phyloP scores from a whole-genome alignment of 2,888 invertebrate genomes.

The Rambutsinella grinnellia region DNA sequence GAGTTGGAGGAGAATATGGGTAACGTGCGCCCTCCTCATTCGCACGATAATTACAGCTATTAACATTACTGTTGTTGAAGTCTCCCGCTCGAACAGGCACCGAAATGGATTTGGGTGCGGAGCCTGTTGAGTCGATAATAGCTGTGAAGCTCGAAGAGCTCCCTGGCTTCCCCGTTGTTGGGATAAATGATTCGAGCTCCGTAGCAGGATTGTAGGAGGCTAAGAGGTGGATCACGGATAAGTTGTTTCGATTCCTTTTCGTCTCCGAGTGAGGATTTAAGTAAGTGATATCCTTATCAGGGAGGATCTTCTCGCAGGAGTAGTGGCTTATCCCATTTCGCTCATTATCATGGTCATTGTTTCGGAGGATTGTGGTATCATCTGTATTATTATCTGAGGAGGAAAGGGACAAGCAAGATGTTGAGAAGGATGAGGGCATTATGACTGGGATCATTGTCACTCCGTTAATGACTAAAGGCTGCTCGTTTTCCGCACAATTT shows the following conservation, averaged over 20 bases:
- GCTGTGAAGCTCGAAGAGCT: constrained; percentile 19
- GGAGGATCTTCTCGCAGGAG: constrained; percentile 32
- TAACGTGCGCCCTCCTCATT: background rate
- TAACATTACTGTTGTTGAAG: background rate
- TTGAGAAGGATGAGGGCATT: constrained; percentile 46
- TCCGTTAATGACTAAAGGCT: constrained; percentile 26
- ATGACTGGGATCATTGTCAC: constrained; percentile 52
- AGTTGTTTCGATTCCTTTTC: constrained; percentile 30
- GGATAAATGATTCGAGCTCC: constrained; percentile 43
- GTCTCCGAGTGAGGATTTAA: background rate
- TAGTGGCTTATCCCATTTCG: constrained; percentile 20
- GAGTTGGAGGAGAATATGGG: constrained; percentile 3
- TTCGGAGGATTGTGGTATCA: constrained; percentile 26
- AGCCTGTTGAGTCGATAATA: constrained; percentile 47
- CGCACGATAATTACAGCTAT: background rate
- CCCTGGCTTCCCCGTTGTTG: constrained; percentile 11
- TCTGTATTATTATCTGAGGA: constrained; percentile 51
- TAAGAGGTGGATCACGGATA: constrained; percentile 44
- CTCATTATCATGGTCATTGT: background rate
- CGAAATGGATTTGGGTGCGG: constrained; percentile 41
- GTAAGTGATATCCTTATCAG: constrained; percentile 41
- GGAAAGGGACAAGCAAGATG: constrained; percentile 43
- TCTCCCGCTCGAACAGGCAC: constrained; percentile 37
- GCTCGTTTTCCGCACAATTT: background rate
- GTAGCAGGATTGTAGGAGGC: constrained; percentile 37